Evolutionary conservation across 2,888 invertebrate genomes (phyloP), one percentile per base, ranked within the genome.

Genomic region (Xanthorhoe spadicearia): DNA sequence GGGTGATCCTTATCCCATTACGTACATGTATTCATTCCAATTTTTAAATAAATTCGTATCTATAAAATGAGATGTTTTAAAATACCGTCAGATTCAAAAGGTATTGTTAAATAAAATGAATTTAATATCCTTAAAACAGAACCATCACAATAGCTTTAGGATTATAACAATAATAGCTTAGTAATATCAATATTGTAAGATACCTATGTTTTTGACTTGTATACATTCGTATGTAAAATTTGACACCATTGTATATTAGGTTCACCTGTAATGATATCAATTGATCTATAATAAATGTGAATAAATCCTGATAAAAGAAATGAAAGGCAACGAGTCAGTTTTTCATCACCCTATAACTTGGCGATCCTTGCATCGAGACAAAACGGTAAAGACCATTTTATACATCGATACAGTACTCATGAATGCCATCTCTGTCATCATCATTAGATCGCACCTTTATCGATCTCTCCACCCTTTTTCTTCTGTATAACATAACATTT

Each of bases 191-290:
- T 87, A 87, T 80, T 91, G 86, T 92, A 92, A 90, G 82, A 91
- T 90, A 90, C 84, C 82, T 91, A 92, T 92, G 91, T 93, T 93
- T 92, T 93, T 90, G 92, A 91, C 89, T 89, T 92, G 91, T 93
- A 90, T 92, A 92, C 92, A 92, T 89, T 88, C 83, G 83, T 87
- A 83, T 90, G 88, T 91, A 89, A 89, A 90, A 82, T 90, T 87
- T 80, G 84, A 78, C 80, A 84, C 68, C 85, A 85, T 84, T 91
- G 89, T 92, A 88, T 82, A 88, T 86, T 92, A 93, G 91, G 86
- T 83, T 88, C 87, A 86, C 79, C 81, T 92, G 86, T 91, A 90
- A 88, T 77, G 78, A 83, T 89, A 91, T 90, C 84, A 80, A 90
- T 87, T 86, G 81, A 85, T 85, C 81, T 90, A 86, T 92, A 59